Evolutionary conservation across 2,888 invertebrate genomes (phyloP), one percentile per base, ranked within the genome.

Genomic region (Coremacera marginata): DNA sequence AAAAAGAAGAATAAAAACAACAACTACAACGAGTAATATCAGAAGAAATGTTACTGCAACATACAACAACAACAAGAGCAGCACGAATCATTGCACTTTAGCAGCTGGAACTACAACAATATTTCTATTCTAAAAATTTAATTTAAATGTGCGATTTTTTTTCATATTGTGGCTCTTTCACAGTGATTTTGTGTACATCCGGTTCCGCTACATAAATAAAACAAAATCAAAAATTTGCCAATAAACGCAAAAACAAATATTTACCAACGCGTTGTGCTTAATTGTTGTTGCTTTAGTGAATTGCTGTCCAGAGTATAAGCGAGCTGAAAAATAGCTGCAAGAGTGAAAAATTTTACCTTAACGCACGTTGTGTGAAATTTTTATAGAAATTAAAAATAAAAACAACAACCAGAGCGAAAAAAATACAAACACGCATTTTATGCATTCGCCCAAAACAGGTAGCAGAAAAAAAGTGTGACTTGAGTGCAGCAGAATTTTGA

Each of bases 11-110:
- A 62, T 9, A 57, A 22, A 71, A 76, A 5, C n/a, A 72, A 25
- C 52, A 72, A 27, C 37, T 11, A 52, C 55, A 55, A 80, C 83
- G 44, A 44, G 34, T 5, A 2, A 37, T n/a, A 34, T 7, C 14
- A 65, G n/a, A n/a, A 65, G n/a, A 22, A 60, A 60, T 27, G 22
- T 22, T 22, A 16, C 37, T 51, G 22, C 70, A 70, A 73, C 67
- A 75, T n/a, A 25, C 67, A 79, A 75, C 62, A 76, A 79, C 71
- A 80, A 74, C 70, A 75, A 52, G 60, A 72, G 76, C 73, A 79
- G 31, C 70, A 77, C 76, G 31, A 71, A 80, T 63, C 70, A 22
- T 70, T 71, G 80, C 79, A 73, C 37, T 19, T 9, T 31, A 57
- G 31, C 70, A 34, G 19, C 72, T 52, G 75, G 70, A 57, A 52